Evolutionary conservation across 2,113 vertebrate genomes (phyloP).

Genomic region (Pimephales promelas): DNA sequence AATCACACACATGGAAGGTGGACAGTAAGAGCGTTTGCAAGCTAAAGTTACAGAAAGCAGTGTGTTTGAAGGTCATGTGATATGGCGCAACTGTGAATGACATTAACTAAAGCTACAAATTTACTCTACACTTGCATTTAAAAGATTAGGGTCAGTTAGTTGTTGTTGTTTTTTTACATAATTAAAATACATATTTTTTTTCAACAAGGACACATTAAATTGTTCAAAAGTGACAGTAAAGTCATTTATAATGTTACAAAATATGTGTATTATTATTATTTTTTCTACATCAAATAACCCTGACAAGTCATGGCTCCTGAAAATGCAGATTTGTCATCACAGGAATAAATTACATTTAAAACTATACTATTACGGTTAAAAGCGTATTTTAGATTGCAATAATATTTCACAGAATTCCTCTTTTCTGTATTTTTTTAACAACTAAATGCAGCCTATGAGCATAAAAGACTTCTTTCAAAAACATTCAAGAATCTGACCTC

Average conservation of each 20-base stretch:
- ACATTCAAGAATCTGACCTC: background rate
- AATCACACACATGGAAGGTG: constrained; percentile 8
- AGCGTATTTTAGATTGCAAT: background rate
- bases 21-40: background rate
- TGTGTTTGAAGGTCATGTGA: background rate
- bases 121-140: background rate
- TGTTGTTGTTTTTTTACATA: background rate
- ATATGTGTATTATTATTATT: too few relatives aligned
- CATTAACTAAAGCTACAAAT: background rate
- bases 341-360: too few relatives aligned
- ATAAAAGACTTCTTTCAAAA: background rate
- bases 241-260: background rate
- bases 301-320: background rate
- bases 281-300: background rate
- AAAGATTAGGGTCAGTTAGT: background rate
- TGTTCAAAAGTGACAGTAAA: background rate
- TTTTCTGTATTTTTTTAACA: background rate
- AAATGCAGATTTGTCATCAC: too few relatives aligned
- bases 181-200: background rate
- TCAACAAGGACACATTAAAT: background rate
- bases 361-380: too few relatives aligned
- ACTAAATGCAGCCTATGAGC: background rate
- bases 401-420: background rate
- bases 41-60: background rate
- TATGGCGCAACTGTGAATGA: background rate